A percentile compares a stretch with the other conserved stretches of the same genome.
Conservation (phyloP, 1,140 invertebrate genomes). For the Fopius arisanus region DNA sequence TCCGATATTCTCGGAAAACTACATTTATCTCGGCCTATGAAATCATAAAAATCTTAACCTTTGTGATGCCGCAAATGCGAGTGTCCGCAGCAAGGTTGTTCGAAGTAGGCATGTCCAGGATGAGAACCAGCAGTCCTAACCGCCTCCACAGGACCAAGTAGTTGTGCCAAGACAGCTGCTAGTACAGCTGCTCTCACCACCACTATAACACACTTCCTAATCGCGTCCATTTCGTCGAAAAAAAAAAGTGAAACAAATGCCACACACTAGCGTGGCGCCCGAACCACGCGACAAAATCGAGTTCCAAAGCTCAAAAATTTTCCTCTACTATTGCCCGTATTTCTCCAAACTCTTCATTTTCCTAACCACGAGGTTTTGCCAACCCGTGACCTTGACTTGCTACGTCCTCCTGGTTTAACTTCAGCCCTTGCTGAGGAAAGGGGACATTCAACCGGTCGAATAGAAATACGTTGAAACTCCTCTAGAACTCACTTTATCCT, state of each 20-base stretch:
- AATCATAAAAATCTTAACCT: slow-evolving; percentile 45
- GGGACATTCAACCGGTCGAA: slow-evolving; percentile 44
- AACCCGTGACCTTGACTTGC: not conserved
- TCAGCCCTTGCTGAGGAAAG: slow-evolving; percentile 37
- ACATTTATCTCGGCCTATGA: too few relatives aligned
- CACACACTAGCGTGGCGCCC: too few relatives aligned
- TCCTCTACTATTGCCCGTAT: slow-evolving; percentile 7
- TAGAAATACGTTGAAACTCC: slow-evolving; percentile 16
- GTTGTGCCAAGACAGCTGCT: slow-evolving; percentile 58
- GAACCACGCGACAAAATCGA: not conserved
- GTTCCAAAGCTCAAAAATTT: not conserved
- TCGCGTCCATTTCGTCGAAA: slow-evolving; percentile 43
- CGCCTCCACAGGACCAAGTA: slow-evolving; percentile 49
- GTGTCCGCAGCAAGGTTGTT: slow-evolving; percentile 62
- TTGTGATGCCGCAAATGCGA: slow-evolving; percentile 63
- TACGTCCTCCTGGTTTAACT: slow-evolving; percentile 41
- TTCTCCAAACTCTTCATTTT: not conserved
- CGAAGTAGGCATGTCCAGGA: slow-evolving; percentile 63
- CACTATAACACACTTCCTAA: slow-evolving; percentile 46
- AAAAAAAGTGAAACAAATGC: too few relatives aligned
- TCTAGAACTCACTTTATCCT: slow-evolving; percentile 21
- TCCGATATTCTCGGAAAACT: too few relatives aligned
- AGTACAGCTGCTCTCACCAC: slow-evolving; percentile 59
- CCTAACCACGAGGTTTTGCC: not conserved
- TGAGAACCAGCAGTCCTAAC: slow-evolving; percentile 57